These are phyloP conservation scores for Cryptus viduatorius DNA, from an alignment of 2,888 invertebrate species.

Conservation along the genomic window DNA sequence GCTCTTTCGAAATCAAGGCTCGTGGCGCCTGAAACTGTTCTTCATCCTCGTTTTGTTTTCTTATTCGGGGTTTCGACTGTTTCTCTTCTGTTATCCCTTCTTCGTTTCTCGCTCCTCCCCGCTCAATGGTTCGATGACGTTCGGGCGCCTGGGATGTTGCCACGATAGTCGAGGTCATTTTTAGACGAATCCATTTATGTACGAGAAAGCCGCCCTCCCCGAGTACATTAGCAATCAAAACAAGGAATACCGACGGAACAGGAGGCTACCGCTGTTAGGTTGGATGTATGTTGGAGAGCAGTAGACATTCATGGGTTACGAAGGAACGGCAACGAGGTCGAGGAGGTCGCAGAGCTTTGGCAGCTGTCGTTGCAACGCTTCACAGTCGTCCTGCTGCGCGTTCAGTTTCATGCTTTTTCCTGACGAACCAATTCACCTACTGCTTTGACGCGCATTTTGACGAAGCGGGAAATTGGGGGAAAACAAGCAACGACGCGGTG, in stretches of 20 bases:
- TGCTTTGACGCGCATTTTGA: slow-evolving; percentile 36
- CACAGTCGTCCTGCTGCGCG: slow-evolving; percentile 11
- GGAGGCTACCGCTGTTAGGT: slow-evolving; percentile 28
- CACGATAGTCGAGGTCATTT: slow-evolving; percentile 8
- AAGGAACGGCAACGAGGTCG: slow-evolving; percentile 65
- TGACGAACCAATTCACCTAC: slow-evolving; percentile 45
- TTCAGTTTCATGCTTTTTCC: slow-evolving; percentile 36
- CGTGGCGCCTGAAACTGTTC: slow-evolving; percentile 1
- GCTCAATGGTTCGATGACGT: slow-evolving; percentile 24
- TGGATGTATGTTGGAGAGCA: slow-evolving; percentile 14
- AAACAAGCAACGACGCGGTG: slow-evolving; percentile 20
- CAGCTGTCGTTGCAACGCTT: slow-evolving; percentile 73
- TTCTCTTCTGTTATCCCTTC: slow-evolving; percentile 9
- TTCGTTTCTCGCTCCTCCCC: background rate
- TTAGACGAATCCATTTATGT: slow-evolving; percentile 41
- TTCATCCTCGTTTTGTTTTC: slow-evolving; percentile 18
- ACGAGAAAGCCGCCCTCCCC: slow-evolving; percentile 18
- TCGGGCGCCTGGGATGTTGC: slow-evolving; percentile 16
- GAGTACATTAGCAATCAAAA: slow-evolving; percentile 80
- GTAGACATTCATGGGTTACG: slow-evolving; percentile 59
- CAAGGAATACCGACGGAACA: slow-evolving; percentile 68
- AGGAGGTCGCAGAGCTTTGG: slow-evolving; percentile 75
- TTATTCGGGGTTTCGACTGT: slow-evolving; percentile 17
- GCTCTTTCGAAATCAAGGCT: slow-evolving; percentile 23
- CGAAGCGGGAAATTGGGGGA: slow-evolving; percentile 34